These are phyloP conservation scores for Dendrolimus kikuchii DNA, from an alignment of 1,140 invertebrate species.

Conservation along the genomic window DNA sequence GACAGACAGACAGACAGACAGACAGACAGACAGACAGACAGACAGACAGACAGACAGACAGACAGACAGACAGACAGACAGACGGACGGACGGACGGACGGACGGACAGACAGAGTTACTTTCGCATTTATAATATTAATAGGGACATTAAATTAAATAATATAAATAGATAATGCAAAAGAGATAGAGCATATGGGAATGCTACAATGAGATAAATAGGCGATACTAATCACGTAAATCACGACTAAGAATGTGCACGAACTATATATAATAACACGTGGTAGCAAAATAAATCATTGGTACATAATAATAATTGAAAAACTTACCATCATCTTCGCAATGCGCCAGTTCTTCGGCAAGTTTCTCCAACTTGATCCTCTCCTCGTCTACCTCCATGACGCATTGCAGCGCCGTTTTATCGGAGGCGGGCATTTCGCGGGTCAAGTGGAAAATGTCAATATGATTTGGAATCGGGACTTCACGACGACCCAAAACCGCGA, in stretches of 20 bases:
- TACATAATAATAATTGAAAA: slow-evolving; percentile 4
- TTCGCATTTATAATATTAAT: no score
- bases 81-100: no score
- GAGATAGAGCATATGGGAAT: no score
- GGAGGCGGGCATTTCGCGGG: slow-evolving; percentile 96
- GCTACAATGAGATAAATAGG: no score
- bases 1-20: no score
- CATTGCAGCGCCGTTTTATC: slow-evolving; percentile 94
- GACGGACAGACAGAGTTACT: no score
- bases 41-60: no score
- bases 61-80: no score
- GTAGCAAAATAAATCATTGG: slow-evolving; percentile 1
- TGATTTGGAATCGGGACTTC: slow-evolving; percentile 97
- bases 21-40: no score
- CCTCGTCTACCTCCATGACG: slow-evolving; percentile 99
- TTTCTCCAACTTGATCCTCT: slow-evolving; percentile 92
- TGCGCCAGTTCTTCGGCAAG: slow-evolving; percentile 92
- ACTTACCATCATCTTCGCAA: slow-evolving; percentile 86
- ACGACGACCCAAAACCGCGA: slow-evolving; percentile 92
- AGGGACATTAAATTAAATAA: no score
- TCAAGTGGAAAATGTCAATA: slow-evolving; percentile 98
- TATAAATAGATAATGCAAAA: no score
- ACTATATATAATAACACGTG: not conserved
- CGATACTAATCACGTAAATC: no score
- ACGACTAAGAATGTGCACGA: not conserved